Percentiles rank a stretch among this genome's conserved stretches.
These are phyloP conservation scores for Oncorhynchus tshawytscha DNA, from an alignment of 2,113 vertebrate genomes.

Conservation along the genomic window DNA sequence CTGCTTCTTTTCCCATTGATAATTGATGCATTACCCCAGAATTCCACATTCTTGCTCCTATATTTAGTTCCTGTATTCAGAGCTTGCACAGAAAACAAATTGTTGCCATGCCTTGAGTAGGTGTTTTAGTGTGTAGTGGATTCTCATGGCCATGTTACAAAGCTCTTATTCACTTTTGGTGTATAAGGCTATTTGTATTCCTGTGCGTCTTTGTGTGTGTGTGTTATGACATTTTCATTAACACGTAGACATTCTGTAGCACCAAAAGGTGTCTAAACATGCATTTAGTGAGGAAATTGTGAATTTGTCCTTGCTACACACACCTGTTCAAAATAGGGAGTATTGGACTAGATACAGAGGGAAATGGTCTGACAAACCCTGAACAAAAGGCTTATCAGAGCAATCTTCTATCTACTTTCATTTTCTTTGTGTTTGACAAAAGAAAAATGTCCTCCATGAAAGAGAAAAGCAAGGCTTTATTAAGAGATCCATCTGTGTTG, in stretches of 20 bases:
- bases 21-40: slow-evolving; percentile 18
- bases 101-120: slow-evolving; percentile 58
- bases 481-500: slow-evolving; percentile 11
- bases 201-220: background rate
- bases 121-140: slow-evolving; percentile 32
- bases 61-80: slow-evolving; percentile 43
- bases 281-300: too few species aligned
- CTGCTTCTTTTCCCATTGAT: slow-evolving; percentile 51
- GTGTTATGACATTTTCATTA: background rate
- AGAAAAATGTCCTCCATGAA: background rate
- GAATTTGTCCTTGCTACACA: too few species aligned
- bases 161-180: slow-evolving; percentile 57
- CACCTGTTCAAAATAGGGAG: too few species aligned
- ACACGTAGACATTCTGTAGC: background rate
- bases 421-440: background rate
- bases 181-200: slow-evolving; percentile 20
- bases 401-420: too few species aligned
- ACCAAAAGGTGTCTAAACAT: too few species aligned
- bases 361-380: too few species aligned
- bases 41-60: slow-evolving; percentile 37
- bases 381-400: too few species aligned
- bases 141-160: slow-evolving; percentile 59
- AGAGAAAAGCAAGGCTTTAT: background rate
- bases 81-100: slow-evolving; percentile 54
- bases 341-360: too few species aligned